Percentiles rank a stretch among this genome's conserved stretches.
Evolutionary conservation across 2,113 vertebrate species (phyloP).

Genomic region (Oreochromis tanganicae): DNA sequence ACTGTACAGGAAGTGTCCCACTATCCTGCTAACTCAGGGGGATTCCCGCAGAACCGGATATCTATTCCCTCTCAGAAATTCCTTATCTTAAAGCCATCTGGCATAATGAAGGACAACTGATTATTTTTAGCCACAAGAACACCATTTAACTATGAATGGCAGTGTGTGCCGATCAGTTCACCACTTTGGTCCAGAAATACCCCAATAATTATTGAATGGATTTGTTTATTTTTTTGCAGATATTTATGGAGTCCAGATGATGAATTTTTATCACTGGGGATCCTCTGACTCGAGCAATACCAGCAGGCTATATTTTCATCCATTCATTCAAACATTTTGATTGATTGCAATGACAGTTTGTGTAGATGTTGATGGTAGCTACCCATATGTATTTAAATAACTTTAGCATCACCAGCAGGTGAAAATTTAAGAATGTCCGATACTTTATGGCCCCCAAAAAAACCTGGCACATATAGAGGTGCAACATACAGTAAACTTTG

Average conservation of each 20-base stretch:
- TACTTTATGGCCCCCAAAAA: neutral
- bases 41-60: neutral
- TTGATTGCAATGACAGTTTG: neutral
- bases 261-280: neutral
- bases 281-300: neutral
- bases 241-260: neutral
- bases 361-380: neutral
- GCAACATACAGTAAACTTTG: neutral
- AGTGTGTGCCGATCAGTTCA: neutral
- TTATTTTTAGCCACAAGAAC: neutral
- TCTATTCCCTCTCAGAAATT: neutral
- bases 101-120: neutral
- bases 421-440: neutral
- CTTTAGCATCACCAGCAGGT: neutral
- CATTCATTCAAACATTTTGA: neutral
- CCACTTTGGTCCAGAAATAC: neutral
- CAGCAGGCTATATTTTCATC: neutral
- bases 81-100: neutral
- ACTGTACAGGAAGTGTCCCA: constrained; percentile 38
- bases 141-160: neutral
- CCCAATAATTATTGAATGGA: neutral
- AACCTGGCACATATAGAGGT: neutral
- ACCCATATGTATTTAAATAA: neutral
- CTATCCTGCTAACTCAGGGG: constrained; percentile 26
- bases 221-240: neutral